phyloP scores from a whole-genome alignment of 1,140 invertebrate genomes.

The Pogonognathellus flavescens region DNA sequence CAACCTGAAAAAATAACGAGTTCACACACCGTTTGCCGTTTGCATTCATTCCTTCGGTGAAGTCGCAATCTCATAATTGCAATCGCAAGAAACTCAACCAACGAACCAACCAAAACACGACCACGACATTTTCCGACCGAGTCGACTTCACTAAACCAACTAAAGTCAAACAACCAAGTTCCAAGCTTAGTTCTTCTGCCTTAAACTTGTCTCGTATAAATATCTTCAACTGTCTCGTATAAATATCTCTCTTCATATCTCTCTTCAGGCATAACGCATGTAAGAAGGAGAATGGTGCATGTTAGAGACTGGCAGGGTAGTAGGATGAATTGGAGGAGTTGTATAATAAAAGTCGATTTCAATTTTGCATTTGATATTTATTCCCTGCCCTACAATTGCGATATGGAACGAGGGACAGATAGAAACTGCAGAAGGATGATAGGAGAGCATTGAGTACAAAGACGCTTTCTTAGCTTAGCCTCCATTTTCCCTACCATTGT shows the following conservation, averaged over 20 bases:
- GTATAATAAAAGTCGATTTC: no score
- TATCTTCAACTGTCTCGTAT: no score
- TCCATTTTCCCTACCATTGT: not conserved
- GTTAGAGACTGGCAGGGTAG: no score
- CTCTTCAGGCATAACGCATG: no score
- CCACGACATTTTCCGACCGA: not conserved
- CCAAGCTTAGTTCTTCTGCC: not conserved
- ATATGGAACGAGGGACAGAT: no score
- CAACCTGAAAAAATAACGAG: conserved; percentile 40
- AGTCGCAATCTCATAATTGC: not conserved
- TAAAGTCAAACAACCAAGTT: not conserved
- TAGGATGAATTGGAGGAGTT: no score
- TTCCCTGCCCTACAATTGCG: no score
- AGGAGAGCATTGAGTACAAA: not conserved
- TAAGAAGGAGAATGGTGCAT: no score
- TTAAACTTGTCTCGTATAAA: not conserved
- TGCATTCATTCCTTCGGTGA: conserved; percentile 7
- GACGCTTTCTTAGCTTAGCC: not conserved
- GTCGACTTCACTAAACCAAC: not conserved
- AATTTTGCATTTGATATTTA: no score
- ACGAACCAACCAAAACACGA: not conserved
- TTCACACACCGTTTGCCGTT: conserved; percentile 32
- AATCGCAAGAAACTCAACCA: not conserved
- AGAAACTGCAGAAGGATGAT: not conserved
- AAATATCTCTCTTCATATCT: no score